Evolutionary conservation across 23 tunicate genomes (phyloP).

Genomic region (Clavelina lepadiformis): DNA sequence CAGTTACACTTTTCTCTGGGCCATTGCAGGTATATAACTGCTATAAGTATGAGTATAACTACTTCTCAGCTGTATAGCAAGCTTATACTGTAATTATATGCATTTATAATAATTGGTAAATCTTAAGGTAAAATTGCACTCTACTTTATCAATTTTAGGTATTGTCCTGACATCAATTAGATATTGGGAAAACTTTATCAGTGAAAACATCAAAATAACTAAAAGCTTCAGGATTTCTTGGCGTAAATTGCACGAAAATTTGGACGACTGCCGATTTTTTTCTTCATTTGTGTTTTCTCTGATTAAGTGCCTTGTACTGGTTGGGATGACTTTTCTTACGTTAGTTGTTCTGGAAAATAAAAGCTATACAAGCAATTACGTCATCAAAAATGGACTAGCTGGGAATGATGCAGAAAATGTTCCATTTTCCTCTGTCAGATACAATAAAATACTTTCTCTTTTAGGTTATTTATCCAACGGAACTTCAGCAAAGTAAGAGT

Average conservation of each 20-base stretch:
- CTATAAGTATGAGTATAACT: no score
- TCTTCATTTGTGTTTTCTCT: conserved; percentile 45
- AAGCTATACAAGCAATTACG: conserved; percentile 17
- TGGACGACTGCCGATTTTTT: conserved; percentile 52
- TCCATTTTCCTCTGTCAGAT: not conserved
- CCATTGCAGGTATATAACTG: conserved; percentile 23
- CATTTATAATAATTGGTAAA: no score
- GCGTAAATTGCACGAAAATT: conserved; percentile 25
- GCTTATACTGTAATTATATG: no score
- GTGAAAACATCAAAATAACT: conserved; percentile 26
- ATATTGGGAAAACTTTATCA: conserved; percentile 89
- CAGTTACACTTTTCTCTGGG: conserved; percentile 30
- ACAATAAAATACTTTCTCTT: not conserved
- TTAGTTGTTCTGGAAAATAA: conserved; percentile 38
- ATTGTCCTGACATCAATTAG: conserved; percentile 62
- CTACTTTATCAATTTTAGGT: no score
- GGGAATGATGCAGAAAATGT: not conserved
- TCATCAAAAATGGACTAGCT: not conserved
- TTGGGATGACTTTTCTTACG: conserved; percentile 40
- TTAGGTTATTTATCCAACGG: no score
- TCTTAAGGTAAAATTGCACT: no score
- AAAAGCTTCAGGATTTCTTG: conserved; percentile 27
- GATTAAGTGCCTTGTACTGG: conserved; percentile 32
- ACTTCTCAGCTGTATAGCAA: no score
- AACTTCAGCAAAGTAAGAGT: no score